These are phyloP conservation scores for Diadumene lineata DNA, from an alignment of 92 coral and sea anemone genomes.

Conservation along the genomic window DNA sequence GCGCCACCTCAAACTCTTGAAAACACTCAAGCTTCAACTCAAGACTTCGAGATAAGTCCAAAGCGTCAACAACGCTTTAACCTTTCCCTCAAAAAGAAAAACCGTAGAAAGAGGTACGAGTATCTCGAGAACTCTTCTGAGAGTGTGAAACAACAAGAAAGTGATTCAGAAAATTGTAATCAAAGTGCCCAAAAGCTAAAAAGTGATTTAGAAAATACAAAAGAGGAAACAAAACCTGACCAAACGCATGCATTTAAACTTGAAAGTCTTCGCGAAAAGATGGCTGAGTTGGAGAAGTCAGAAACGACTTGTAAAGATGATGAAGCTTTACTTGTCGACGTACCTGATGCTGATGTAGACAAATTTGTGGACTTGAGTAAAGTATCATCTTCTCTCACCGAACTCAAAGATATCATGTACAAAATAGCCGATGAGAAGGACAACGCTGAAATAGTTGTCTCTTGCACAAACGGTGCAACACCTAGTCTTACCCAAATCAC, in stretches of 20 bases:
- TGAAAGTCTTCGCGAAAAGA: conserved; percentile 17
- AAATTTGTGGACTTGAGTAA: background rate
- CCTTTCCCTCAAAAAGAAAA: conserved; percentile 21
- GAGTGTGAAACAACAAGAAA: background rate
- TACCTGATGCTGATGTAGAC: background rate
- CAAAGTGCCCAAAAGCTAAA: too few relatives aligned
- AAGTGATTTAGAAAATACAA: background rate
- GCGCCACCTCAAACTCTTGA: background rate
- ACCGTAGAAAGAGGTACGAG: background rate
- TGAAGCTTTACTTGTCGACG: background rate
- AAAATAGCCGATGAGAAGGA: conserved; percentile 6
- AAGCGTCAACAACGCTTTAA: background rate
- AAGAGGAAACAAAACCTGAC: background rate
- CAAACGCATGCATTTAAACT: background rate
- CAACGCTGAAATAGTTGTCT: background rate
- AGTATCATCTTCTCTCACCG: background rate
- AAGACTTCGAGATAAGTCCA: background rate
- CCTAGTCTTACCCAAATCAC: background rate
- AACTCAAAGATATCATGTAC: conserved; percentile 28
- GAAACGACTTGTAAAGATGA: background rate
- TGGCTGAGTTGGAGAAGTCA: conserved; percentile 9
- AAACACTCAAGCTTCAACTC: background rate
- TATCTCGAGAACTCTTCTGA: background rate
- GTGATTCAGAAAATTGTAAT: background rate
- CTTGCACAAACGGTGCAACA: background rate